Evolutionary conservation across 1,140 invertebrate species (phyloP), one percentile per base, ranked within the genome.

Genomic region (Pseudomyrmex flavicornis): DNA sequence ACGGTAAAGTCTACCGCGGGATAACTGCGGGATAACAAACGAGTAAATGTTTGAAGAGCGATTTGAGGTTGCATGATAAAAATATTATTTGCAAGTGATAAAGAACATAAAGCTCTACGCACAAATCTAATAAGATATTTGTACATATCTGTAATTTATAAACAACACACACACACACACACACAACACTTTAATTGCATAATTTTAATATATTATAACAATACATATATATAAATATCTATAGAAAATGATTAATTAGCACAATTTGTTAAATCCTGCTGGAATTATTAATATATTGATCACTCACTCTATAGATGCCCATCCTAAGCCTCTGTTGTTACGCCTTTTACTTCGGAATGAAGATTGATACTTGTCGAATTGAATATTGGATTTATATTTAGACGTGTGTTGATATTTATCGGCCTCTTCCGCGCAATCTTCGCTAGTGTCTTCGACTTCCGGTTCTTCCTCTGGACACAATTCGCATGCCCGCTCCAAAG

Each of bases 401-500:
- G 56, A 80, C 1, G 54, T 35, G 15, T 50, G 66, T 15, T 88
- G 84, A 77, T 84, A 86, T 15, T 86, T 86, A 5, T 88, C 89
- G 4, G 88, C 35, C 56, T 90, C 90, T 65, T 93, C 89, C 5
- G 85, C 74, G 7, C 83, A 90, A 52, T 94, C 92, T 66, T 94
- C 93, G 46, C 73, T 88, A 1, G 82, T 84, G 5, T 93, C 93
- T 50, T 94, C 93, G 2, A 91, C 82, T 65, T 93, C 92, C 5
- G 88, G 94, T 92, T 97, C 97, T 88, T 97, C 96, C 87, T 98
- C 97, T 5, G 97, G 97, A 90, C 97, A 97, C 2, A 98, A 94
- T 91, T 98, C 97, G 74, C 96, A 96, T 2, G 98, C 98, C 91
- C 97, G 96, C 85, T 98, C 97, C 56, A 99, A 95, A 0, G 97